Percentiles rank a stretch among this genome's conserved stretches.
These are phyloP conservation scores for Conistra vaccinii DNA, from an alignment of 2,888 invertebrate species.

Conservation along the genomic window DNA sequence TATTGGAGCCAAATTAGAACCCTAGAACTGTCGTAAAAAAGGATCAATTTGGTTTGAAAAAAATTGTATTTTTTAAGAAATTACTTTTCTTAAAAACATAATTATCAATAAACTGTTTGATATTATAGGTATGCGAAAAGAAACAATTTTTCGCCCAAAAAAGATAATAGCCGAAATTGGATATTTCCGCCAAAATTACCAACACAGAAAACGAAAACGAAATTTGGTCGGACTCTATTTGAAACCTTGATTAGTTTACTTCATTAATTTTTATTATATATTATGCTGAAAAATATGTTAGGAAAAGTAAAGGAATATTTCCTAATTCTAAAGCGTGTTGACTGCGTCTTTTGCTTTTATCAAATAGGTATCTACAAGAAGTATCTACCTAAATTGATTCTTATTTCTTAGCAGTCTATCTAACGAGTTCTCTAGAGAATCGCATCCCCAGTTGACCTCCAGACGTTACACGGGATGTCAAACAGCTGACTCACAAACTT, in stretches of 20 bases:
- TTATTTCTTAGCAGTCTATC: not conserved
- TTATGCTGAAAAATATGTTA: not conserved
- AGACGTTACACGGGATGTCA: constrained; percentile 21
- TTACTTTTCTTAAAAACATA: not conserved
- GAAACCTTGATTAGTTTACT: not conserved
- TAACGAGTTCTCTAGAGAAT: not conserved
- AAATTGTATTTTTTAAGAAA: not conserved
- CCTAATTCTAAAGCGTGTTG: not conserved
- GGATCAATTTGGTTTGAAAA: not conserved
- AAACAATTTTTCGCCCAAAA: not conserved
- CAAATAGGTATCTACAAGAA: not conserved
- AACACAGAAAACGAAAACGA: not conserved
- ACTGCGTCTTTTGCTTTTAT: not conserved
- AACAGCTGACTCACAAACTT: constrained; percentile 53
- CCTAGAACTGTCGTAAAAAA: not conserved
- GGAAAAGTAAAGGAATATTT: not conserved
- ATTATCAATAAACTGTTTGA: not conserved
- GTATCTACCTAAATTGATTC: not conserved
- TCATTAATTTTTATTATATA: not conserved
- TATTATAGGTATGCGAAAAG: not conserved
- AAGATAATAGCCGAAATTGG: not conserved
- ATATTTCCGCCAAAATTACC: not conserved
- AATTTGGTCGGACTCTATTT: not conserved
- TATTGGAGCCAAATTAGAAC: not conserved
- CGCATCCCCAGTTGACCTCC: constrained; percentile 12